Percentiles rank a stretch among this genome's conserved stretches.
Evolutionary conservation across 1,140 invertebrate species (phyloP).

Genomic region (Gyrodactylus salaris): DNA sequence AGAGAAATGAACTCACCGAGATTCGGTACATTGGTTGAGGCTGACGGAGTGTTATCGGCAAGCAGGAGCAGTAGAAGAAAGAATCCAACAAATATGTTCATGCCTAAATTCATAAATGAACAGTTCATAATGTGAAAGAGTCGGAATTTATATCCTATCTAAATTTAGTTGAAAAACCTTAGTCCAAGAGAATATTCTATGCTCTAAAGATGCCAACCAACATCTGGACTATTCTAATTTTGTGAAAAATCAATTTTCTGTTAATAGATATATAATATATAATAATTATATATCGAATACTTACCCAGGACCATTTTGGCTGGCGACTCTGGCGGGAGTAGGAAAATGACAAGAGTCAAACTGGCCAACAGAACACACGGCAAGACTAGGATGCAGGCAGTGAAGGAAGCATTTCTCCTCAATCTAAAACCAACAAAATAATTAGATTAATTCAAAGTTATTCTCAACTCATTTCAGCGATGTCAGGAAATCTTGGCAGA

Average conservation of each 20-base stretch:
- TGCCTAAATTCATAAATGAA: slow-evolving; percentile 12
- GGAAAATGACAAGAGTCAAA: slow-evolving; percentile 12
- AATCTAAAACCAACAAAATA: too few relatives aligned
- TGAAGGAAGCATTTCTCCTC: slow-evolving; percentile 9
- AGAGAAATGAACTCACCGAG: slow-evolving; percentile 4
- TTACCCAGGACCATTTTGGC: slow-evolving; percentile 11
- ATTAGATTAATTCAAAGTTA: too few relatives aligned
- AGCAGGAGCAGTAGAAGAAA: slow-evolving; percentile 14
- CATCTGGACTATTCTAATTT: too few relatives aligned
- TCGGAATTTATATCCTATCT: not conserved
- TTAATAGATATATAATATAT: too few relatives aligned
- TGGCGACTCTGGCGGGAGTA: slow-evolving; percentile 11
- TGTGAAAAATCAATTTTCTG: too few relatives aligned
- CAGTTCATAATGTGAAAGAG: not conserved
- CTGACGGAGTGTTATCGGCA: slow-evolving; percentile 13
- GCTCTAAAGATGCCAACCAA: too few relatives aligned
- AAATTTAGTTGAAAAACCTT: too few relatives aligned
- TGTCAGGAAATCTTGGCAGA: too few relatives aligned
- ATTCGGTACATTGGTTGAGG: slow-evolving; percentile 1
- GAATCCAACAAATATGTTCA: slow-evolving; percentile 21
- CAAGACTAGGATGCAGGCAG: slow-evolving; percentile 10
- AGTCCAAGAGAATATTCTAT: too few relatives aligned
- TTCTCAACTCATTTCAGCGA: too few relatives aligned
- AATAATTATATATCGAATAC: too few relatives aligned
- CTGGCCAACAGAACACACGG: slow-evolving; percentile 11